These are phyloP conservation scores for Oceanodroma tethys DNA, from an alignment of 2,113 vertebrate genomes.

Conservation along the genomic window DNA sequence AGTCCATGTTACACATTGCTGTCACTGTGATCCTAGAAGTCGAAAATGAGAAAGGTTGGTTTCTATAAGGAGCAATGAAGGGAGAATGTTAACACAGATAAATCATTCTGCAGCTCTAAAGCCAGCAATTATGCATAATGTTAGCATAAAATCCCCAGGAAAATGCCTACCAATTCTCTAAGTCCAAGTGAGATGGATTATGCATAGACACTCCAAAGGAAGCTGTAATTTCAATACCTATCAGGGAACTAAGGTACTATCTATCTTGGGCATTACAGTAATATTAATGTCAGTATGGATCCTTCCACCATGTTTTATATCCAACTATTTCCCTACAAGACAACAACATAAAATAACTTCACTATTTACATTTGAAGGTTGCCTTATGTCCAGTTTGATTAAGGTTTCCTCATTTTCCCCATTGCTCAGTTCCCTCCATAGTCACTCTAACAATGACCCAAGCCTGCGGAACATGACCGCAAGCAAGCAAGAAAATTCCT, in stretches of 20 bases:
- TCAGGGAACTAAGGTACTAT: neutral
- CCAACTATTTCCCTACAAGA: neutral
- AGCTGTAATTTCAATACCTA: neutral
- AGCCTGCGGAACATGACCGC: neutral
- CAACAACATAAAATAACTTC: neutral
- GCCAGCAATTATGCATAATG: neutral
- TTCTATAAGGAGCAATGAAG: neutral
- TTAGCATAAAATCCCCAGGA: neutral
- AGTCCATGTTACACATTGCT: slow-evolving; percentile 97
- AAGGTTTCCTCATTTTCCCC: neutral
- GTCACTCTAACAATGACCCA: neutral
- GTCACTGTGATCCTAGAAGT: slow-evolving; percentile 90
- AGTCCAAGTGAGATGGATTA: neutral
- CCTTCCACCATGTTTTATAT: neutral
- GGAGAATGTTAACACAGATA: neutral
- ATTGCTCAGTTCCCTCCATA: neutral
- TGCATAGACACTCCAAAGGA: neutral
- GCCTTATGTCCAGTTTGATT: neutral
- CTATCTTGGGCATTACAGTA: neutral
- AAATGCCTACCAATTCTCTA: neutral
- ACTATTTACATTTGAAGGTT: neutral
- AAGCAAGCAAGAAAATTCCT: neutral
- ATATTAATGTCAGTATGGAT: neutral
- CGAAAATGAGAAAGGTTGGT: neutral
- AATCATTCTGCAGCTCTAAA: neutral